These are phyloP conservation scores for Ectemnius continuus DNA, from an alignment of 2,888 invertebrate species.

Conservation along the genomic window DNA sequence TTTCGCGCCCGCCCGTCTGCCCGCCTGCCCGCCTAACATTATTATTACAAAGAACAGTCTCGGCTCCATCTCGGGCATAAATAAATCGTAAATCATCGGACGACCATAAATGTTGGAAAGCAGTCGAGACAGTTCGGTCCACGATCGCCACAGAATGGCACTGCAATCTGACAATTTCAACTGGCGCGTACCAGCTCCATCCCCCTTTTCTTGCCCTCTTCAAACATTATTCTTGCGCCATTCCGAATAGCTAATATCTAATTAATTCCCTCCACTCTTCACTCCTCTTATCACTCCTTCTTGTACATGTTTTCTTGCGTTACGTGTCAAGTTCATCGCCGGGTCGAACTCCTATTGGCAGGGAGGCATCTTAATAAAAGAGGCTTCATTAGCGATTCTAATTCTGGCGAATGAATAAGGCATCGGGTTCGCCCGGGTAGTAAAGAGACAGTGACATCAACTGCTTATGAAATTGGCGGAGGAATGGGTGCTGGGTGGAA, in stretches of 20 bases:
- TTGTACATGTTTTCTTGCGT: background rate
- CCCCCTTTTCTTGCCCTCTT: constrained; percentile 12
- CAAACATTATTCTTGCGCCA: too few species aligned
- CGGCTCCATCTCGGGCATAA: constrained; percentile 66
- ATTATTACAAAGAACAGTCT: constrained; percentile 73
- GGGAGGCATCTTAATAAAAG: background rate
- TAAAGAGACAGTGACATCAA: background rate
- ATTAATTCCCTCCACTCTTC: too few species aligned
- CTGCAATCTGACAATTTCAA: constrained; percentile 57
- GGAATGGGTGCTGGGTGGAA: too few species aligned
- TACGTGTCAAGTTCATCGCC: background rate
- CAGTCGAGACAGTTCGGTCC: constrained; percentile 70
- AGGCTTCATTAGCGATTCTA: background rate
- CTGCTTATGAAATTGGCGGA: background rate
- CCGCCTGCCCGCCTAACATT: constrained; percentile 54
- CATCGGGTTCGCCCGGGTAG: background rate
- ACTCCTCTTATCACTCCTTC: background rate
- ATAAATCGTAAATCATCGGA: constrained; percentile 75
- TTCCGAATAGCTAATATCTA: too few species aligned
- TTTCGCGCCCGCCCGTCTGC: constrained; percentile 31
- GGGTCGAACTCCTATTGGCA: too few species aligned
- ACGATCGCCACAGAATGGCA: constrained; percentile 61
- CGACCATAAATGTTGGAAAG: constrained; percentile 73
- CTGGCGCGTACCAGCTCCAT: constrained; percentile 42
- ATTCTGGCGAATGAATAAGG: background rate